Evolutionary conservation across 2,113 vertebrate genomes (phyloP).

Genomic region (Sturnira hondurensis): DNA sequence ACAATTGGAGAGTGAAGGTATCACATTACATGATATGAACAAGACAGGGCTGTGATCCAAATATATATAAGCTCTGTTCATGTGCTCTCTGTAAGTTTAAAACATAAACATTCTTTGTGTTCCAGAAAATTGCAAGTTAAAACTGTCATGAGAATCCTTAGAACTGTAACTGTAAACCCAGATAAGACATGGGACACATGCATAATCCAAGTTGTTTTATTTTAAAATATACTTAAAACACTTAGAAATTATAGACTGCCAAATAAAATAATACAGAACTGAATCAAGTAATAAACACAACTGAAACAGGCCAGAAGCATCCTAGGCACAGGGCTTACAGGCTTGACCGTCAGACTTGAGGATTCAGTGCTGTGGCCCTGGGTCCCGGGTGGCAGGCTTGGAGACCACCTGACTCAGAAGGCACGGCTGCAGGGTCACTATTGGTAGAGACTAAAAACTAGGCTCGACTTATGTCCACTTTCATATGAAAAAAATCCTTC

Average conservation of each 20-base stretch:
- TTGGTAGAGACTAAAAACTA: background rate
- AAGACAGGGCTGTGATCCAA: background rate
- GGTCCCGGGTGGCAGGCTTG: background rate
- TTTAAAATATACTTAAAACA: background rate
- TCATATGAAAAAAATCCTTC: background rate
- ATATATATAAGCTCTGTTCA: background rate
- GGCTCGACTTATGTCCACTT: background rate
- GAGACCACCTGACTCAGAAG: background rate
- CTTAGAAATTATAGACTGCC: background rate
- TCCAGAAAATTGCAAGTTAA: background rate
- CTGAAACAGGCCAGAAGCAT: background rate
- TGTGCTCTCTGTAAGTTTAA: background rate
- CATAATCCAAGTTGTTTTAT: background rate
- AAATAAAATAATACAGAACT: background rate
- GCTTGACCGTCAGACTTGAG: background rate
- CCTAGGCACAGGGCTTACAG: background rate
- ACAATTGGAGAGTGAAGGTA: background rate
- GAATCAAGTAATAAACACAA: background rate
- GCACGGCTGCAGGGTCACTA: background rate
- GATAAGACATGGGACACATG: background rate
- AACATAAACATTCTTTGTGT: background rate
- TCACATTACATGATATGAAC: background rate
- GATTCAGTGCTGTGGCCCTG: background rate
- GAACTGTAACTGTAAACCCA: background rate
- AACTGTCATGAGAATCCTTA: constrained; percentile 10